Percentiles rank a stretch among this genome's conserved stretches.
These are phyloP conservation scores for Onchidella celtica DNA, from an alignment of 2,888 invertebrate genomes.

Conservation along the genomic window DNA sequence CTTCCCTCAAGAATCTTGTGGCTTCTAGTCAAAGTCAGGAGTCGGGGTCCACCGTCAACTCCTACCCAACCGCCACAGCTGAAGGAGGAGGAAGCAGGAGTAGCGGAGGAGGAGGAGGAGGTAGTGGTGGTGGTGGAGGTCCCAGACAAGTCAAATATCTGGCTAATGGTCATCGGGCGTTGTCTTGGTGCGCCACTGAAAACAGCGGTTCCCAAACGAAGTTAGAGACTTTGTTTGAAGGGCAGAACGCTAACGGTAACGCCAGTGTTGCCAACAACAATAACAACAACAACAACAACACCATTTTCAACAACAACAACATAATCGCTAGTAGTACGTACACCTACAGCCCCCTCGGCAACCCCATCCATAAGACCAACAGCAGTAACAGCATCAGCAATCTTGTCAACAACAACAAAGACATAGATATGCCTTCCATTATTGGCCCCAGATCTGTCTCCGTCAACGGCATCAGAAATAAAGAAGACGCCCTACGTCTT, in stretches of 20 bases:
- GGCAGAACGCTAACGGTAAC: constrained; percentile 25
- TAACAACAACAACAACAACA: constrained; percentile 22
- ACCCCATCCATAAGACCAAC: neutral
- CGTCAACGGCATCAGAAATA: neutral
- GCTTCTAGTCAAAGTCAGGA: constrained; percentile 29
- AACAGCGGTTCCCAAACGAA: constrained; percentile 45
- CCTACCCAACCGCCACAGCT: constrained; percentile 1
- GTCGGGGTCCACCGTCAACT: constrained; percentile 19
- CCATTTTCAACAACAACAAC: neutral
- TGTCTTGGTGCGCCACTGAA: constrained; percentile 51
- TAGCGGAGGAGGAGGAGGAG: neutral
- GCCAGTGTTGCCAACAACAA: neutral
- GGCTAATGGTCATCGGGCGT: constrained; percentile 32
- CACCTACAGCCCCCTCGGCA: constrained; percentile 11
- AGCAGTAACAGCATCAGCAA: constrained; percentile 6
- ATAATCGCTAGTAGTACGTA: neutral
- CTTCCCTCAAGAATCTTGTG: neutral
- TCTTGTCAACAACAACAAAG: constrained; percentile 21
- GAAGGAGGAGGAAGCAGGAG: neutral
- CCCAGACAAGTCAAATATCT: constrained; percentile 1
- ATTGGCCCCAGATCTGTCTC: neutral
- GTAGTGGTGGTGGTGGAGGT: neutral
- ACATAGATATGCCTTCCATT: neutral
- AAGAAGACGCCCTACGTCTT: neutral
- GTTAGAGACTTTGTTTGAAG: constrained; percentile 54